Conservation (phyloP, 2,888 invertebrate genomes). For the Keiferia lycopersicella region DNA sequence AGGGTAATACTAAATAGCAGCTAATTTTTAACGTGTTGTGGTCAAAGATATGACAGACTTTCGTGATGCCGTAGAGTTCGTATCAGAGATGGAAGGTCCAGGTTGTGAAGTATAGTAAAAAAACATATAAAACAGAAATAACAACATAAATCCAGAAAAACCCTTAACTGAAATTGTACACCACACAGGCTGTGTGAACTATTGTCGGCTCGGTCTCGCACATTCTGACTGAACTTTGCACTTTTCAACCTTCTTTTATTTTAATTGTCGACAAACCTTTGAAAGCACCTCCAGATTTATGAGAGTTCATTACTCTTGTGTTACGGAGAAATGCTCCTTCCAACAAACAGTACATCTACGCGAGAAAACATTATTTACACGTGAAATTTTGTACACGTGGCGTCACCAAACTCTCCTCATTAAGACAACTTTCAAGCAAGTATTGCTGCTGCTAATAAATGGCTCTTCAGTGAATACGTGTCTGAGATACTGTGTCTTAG, state of each 20-base stretch:
- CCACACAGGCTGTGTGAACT: conserved; percentile 1
- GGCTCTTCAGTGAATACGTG: neutral
- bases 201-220: conserved; percentile 34
- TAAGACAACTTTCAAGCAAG: conserved; percentile 9
- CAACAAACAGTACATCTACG: neutral
- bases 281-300: neutral
- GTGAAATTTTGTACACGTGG: conserved; percentile 9
- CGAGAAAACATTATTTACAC: conserved; percentile 1
- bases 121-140: too few species aligned
- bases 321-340: conserved; percentile 2
- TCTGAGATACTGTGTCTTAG: neutral
- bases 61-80: too few species aligned
- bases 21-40: too few species aligned
- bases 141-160: too few species aligned
- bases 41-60: too few species aligned
- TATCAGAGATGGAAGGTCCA: too few species aligned
- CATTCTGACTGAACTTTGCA: conserved; percentile 26
- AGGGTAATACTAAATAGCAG: too few species aligned
- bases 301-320: neutral
- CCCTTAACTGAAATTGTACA: too few species aligned
- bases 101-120: too few species aligned
- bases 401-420: neutral
- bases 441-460: neutral
- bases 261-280: conserved; percentile 22
- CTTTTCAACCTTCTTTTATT: neutral